Evolutionary conservation across 1,140 invertebrate genomes (phyloP).

Genomic region (Anadara kagoshimensis): DNA sequence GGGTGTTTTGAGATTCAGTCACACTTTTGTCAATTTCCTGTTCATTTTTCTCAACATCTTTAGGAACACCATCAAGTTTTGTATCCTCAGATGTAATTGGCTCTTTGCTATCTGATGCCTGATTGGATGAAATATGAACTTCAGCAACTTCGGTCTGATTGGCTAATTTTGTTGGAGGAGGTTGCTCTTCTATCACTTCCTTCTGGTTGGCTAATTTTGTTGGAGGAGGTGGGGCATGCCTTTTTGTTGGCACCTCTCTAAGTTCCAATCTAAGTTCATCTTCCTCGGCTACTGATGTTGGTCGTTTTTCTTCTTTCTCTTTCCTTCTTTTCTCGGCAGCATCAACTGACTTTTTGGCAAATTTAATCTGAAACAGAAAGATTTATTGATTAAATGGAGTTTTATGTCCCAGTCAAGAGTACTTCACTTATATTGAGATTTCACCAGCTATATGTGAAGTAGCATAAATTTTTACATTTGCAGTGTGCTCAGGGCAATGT

Average conservation of each 20-base stretch:
- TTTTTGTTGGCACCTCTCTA: slow-evolving; percentile 21
- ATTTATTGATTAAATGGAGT: no score
- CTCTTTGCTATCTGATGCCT: background rate
- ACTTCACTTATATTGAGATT: no score
- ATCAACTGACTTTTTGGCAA: slow-evolving; percentile 60
- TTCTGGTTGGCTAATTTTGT: background rate
- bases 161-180: background rate
- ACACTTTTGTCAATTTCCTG: no score
- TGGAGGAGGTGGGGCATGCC: background rate
- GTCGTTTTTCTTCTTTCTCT: slow-evolving; percentile 50
- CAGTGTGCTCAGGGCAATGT: no score
- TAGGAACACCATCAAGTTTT: no score
- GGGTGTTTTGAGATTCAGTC: no score
- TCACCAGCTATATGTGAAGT: no score
- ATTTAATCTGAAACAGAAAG: slow-evolving; percentile 59
- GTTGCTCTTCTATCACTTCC: background rate
- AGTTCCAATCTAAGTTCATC: slow-evolving; percentile 48
- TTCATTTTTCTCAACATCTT: no score
- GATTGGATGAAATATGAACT: background rate
- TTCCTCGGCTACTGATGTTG: slow-evolving; percentile 43
- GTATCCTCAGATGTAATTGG: no score
- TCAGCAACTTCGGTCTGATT: background rate
- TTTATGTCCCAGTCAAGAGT: no score
- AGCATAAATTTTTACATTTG: no score
- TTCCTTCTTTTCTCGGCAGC: slow-evolving; percentile 57